Evolutionary conservation across 2,797 vertebrate species (phyloP).

Genomic region (Botia kubotai): DNA sequence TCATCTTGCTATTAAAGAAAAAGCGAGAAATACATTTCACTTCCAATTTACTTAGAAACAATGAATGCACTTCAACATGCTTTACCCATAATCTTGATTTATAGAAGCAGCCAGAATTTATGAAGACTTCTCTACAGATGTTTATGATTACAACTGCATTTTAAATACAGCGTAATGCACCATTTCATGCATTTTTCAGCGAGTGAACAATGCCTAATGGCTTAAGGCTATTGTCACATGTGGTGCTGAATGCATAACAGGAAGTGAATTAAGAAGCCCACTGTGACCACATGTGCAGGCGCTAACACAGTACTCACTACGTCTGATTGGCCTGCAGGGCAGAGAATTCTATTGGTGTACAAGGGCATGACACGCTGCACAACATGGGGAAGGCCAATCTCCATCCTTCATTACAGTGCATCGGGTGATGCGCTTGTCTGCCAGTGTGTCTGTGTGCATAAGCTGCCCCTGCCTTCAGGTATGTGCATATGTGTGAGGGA

Average conservation of each 20-base stretch:
- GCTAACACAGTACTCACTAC: neutral
- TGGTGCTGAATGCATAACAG: neutral
- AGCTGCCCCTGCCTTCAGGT: neutral
- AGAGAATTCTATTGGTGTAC: neutral
- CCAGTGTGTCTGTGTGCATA: conserved; percentile 2
- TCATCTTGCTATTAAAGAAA: neutral
- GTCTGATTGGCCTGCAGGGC: neutral
- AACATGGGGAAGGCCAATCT: conserved; percentile 12
- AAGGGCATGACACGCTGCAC: neutral
- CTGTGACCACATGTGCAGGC: neutral
- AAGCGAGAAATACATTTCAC: neutral
- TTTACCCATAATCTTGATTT: conserved; percentile 4
- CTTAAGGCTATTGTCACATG: conserved; percentile 30
- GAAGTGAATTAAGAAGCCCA: neutral
- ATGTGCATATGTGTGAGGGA: neutral
- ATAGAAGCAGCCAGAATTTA: neutral
- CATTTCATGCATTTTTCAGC: conserved; percentile 13
- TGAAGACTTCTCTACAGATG: conserved; percentile 12
- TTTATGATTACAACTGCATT: conserved; percentile 5
- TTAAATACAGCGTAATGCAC: neutral
- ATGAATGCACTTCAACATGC: conserved; percentile 2
- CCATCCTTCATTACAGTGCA: conserved; percentile 9
- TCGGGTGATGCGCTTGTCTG: conserved; percentile 2
- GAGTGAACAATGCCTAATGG: conserved; percentile 31
- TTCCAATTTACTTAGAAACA: neutral